Base-by-base conservation (phyloP, 1,140 invertebrate genomes). In the Drosophila sp. region DNA sequence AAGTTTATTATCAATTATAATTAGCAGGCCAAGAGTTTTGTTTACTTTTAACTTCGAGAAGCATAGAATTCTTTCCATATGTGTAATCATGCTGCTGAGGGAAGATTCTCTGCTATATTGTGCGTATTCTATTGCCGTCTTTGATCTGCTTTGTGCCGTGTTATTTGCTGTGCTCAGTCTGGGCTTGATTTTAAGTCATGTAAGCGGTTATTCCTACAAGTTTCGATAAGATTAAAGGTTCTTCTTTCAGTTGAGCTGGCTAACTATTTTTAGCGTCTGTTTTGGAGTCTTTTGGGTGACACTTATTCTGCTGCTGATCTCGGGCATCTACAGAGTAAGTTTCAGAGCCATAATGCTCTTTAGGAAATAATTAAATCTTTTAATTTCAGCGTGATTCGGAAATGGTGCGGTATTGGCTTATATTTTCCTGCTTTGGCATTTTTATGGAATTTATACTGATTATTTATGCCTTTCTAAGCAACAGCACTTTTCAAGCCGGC, bases 271-370 rank as follows among this genome's bases (percentile, higher is more conserved):
- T 11, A 62, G 62, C 0, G 27, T 65, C 1, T 11, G 59, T 6
- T 84, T 84, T 54, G 81, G 57, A 11, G 2, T 75, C 7, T 86
- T 86, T 16, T 84, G 81, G 81, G 1, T 80, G 5, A 57, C 81
- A 0, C 38, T 84, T 36, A 86, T 78, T 48, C 0, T 43, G 7
- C 16, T 81, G 75, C 75, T 86, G 0, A n/a, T 86, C 6, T 7
- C 66, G 9, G 81, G 81, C 7, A 81, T 86, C 27, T 67, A 72
- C 43, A 45, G 18, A 58, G 81, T 87, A 76, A 71, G 63, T 13
- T 18, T 0, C 29, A 4, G 0, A 21, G n/a, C n/a, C n/a, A n/a
- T n/a, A n/a, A n/a, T n/a, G n/a, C n/a, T 21, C 6, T 29, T 25
- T 27, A 14, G 0, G 6, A 1, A 5, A 0, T 36, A 45, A 18